Conservation (phyloP, 1,140 invertebrate genomes). For the Anadara kagoshimensis region DNA sequence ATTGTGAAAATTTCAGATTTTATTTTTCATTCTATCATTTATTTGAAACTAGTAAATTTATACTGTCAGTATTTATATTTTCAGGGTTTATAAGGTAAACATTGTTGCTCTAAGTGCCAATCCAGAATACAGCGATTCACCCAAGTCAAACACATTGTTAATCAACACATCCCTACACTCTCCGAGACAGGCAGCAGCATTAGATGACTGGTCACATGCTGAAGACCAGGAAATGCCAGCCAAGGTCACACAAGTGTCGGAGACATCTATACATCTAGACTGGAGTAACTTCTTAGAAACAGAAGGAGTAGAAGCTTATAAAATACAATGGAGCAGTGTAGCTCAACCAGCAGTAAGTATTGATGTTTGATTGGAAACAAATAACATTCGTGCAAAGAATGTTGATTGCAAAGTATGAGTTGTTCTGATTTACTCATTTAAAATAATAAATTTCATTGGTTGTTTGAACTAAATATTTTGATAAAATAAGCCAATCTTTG, state of each 20-base stretch:
- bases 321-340: conserved; percentile 72
- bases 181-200: conserved; percentile 34
- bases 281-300: conserved; percentile 68
- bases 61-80: background rate
- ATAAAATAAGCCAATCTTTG: too few relatives aligned
- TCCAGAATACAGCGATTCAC: conserved; percentile 64
- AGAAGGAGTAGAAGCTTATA: conserved; percentile 65
- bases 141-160: conserved; percentile 66
- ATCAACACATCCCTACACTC: conserved; percentile 61
- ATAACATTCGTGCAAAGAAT: too few relatives aligned
- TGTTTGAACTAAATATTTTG: too few relatives aligned
- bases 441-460: too few relatives aligned
- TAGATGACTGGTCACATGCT: conserved; percentile 47
- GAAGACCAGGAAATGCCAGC: conserved; percentile 66
- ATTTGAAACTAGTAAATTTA: too few relatives aligned
- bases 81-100: conserved; percentile 70
- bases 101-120: conserved; percentile 68
- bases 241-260: conserved; percentile 66
- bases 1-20: too few relatives aligned
- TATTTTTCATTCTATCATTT: too few relatives aligned
- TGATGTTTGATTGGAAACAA: too few relatives aligned
- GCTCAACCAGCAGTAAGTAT: conserved; percentile 68
- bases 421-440: too few relatives aligned
- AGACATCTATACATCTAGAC: conserved; percentile 69
- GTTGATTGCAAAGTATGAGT: too few relatives aligned